These are phyloP conservation scores for Amiota communis DNA, from an alignment of 2,888 invertebrate genomes.

Conservation along the genomic window DNA sequence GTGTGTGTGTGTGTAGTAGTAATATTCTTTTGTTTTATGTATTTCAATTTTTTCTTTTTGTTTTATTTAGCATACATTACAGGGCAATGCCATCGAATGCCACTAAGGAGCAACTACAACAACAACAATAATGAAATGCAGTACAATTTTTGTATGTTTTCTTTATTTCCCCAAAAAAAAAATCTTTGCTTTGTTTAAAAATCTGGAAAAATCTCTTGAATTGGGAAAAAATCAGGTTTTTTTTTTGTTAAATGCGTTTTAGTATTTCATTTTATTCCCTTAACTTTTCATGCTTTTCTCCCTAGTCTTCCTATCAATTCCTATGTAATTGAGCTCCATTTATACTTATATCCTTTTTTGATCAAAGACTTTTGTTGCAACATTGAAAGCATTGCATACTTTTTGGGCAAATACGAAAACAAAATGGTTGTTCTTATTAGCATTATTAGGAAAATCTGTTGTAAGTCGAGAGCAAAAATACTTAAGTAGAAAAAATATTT, in stretches of 20 bases:
- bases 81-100: not conserved
- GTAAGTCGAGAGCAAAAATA: constrained; percentile 8
- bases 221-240: no score
- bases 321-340: constrained; percentile 12
- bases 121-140: no score
- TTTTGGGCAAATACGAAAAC: not conserved
- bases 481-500: constrained; percentile 37
- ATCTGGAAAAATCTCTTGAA: no score
- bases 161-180: no score
- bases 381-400: constrained; percentile 5
- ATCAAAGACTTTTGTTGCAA: constrained; percentile 14
- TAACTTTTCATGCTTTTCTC: constrained; percentile 31
- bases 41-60: constrained; percentile 6
- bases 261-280: not conserved
- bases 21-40: not conserved
- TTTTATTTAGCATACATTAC: constrained; percentile 13
- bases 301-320: constrained; percentile 38
- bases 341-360: constrained; percentile 12
- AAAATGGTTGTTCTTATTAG: constrained; percentile 4
- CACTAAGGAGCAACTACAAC: not conserved
- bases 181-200: no score
- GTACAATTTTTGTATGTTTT: no score
- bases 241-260: no score
- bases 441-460: constrained; percentile 3
- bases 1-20: no score